Conservation (phyloP, 2,797 vertebrate species). For the Garrulus glandarius region DNA sequence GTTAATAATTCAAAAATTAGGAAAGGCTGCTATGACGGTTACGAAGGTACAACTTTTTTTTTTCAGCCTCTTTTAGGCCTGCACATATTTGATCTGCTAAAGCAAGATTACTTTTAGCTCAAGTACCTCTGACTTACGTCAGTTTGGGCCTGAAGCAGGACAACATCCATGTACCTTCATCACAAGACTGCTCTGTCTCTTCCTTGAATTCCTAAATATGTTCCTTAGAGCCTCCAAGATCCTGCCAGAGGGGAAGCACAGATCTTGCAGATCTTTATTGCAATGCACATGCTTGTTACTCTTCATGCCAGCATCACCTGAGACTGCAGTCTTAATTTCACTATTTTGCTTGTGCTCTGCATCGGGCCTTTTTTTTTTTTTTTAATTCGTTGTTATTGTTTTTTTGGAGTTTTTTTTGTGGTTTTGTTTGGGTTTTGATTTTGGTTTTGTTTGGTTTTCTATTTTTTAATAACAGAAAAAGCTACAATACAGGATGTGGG, state of each 20-base stretch:
- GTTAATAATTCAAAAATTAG: neutral
- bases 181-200: neutral
- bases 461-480: neutral
- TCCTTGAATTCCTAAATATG: neutral
- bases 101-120: neutral
- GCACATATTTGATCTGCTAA: neutral
- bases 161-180: neutral
- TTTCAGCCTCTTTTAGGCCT: neutral
- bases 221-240: neutral
- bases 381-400: too few species aligned
- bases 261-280: neutral
- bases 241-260: neutral
- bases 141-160: neutral
- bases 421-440: neutral
- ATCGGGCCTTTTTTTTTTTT: neutral
- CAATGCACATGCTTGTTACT: accelerated
- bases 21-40: neutral
- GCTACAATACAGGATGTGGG: neutral
- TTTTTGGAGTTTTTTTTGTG: neutral
- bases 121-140: neutral
- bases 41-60: neutral
- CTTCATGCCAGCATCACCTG: neutral
- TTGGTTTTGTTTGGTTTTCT: neutral
- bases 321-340: neutral
- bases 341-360: neutral